Conservation (phyloP, 2,113 vertebrate species). For the Ameiurus melas region DNA sequence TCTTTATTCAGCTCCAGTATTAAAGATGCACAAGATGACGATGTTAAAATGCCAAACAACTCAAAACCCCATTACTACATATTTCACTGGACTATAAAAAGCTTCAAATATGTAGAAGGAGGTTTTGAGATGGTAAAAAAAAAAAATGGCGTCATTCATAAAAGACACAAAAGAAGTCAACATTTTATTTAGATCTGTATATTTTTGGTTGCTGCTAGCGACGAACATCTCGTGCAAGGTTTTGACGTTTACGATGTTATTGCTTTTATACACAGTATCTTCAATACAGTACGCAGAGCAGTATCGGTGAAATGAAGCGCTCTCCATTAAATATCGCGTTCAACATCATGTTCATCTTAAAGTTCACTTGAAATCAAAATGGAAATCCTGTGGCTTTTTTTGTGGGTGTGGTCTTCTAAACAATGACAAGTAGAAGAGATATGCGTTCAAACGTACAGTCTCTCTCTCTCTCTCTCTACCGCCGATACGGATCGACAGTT, state of each 20-base stretch:
- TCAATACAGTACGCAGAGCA: neutral
- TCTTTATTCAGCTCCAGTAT: slow-evolving; percentile 35
- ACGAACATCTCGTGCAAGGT: neutral
- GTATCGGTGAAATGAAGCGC: neutral
- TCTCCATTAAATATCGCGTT: neutral
- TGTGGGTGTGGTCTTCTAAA: no score
- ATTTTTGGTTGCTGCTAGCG: neutral
- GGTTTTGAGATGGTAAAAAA: neutral
- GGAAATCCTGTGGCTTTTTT: no score
- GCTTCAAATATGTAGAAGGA: neutral
- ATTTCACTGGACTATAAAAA: neutral
- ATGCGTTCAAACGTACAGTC: no score
- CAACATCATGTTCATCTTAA: no score
- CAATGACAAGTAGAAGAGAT: no score
- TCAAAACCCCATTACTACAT: neutral
- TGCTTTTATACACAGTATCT: neutral
- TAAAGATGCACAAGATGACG: slow-evolving; percentile 21
- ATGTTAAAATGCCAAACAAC: neutral
- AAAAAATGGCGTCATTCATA: neutral
- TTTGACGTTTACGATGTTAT: neutral
- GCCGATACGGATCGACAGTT: no score
- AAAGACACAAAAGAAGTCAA: neutral
- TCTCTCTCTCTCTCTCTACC: no score
- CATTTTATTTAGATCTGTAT: neutral
- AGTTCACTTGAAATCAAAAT: no score